These are phyloP conservation scores for Bradypodion pumilum DNA, from an alignment of 2,797 vertebrate genomes.

Conservation along the genomic window DNA sequence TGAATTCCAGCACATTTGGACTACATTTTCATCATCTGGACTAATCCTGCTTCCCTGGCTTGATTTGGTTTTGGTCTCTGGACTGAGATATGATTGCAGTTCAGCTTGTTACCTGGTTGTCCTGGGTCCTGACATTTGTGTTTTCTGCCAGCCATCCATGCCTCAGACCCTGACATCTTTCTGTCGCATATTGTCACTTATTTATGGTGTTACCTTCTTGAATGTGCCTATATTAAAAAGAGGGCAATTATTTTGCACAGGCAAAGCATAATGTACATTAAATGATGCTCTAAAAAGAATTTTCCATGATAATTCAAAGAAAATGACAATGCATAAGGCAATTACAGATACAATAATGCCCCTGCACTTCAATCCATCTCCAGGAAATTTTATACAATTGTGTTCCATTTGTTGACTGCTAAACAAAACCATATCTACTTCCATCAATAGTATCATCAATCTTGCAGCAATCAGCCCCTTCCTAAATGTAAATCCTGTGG, in stretches of 20 bases:
- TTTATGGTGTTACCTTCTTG: neutral
- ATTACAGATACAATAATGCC: constrained; percentile 31
- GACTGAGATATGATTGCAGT: no score
- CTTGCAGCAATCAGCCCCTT: constrained; percentile 22
- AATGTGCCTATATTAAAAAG: neutral
- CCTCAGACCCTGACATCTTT: neutral
- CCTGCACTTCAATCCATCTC: constrained; percentile 21
- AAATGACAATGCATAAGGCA: constrained; percentile 19
- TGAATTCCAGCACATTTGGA: no score
- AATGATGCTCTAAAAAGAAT: constrained; percentile 20
- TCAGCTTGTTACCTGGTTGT: no score
- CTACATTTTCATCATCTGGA: no score
- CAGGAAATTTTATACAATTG: neutral
- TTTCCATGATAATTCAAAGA: constrained; percentile 15
- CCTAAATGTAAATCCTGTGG: neutral
- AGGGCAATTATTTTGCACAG: constrained; percentile 12
- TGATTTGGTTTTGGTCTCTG: no score
- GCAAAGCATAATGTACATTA: constrained; percentile 1
- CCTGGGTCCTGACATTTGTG: no score
- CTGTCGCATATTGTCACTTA: neutral
- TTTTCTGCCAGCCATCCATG: no score
- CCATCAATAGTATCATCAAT: neutral
- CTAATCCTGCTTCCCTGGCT: no score
- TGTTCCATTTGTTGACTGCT: neutral
- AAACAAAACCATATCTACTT: constrained; percentile 16